Base-by-base conservation (phyloP, 1,140 invertebrate genomes). In the Calephelis nemesis region DNA sequence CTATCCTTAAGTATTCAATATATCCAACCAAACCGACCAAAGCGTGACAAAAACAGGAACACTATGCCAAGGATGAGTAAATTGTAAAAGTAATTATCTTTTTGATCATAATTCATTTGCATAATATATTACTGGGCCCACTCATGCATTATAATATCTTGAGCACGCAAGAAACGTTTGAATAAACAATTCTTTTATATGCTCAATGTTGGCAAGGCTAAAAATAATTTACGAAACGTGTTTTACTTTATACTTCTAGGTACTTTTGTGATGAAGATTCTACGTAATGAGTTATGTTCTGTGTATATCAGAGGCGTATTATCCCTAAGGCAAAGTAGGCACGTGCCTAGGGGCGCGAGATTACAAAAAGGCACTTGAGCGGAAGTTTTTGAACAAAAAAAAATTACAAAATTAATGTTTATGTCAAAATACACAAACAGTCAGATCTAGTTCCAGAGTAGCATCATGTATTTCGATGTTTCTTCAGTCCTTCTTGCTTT, bases 241-340 rank as follows among this genome's bases (percentile, higher is more conserved):
- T 70, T 72, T 68, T 75, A 70, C 71, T 74, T 79, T 79, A 75
- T 70, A 72, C 64, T 67, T 73, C 68, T 74, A 72, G 74, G 70
- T 73, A 71, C 67, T 70, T 72, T 77, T 75, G 77, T 75, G 72
- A 54, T 74, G 71, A 79, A 79, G 70, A 67, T 70, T 75, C 65
- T 72, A 75, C 74, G 68, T 70, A 74, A 77, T 64, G 73, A 77
- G 75, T 77, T 74, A 58, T 74, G 72, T 74, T 69, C 49, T 69
- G 68, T 72, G 73, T 74, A n/a, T n/a, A n/a, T n/a, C n/a, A n/a
- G n/a, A n/a, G n/a, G n/a, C n/a, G n/a, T n/a, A n/a, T n/a, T n/a
- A n/a, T n/a, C n/a, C n/a, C n/a, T n/a, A n/a, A n/a, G n/a, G n/a
- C n/a, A n/a, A n/a, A n/a, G n/a, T n/a, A n/a, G n/a, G n/a, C n/a